Percentiles rank a stretch among this genome's conserved stretches.
These are phyloP conservation scores for Drosophila triauraria DNA, from an alignment of 1,140 invertebrate species.

Conservation along the genomic window DNA sequence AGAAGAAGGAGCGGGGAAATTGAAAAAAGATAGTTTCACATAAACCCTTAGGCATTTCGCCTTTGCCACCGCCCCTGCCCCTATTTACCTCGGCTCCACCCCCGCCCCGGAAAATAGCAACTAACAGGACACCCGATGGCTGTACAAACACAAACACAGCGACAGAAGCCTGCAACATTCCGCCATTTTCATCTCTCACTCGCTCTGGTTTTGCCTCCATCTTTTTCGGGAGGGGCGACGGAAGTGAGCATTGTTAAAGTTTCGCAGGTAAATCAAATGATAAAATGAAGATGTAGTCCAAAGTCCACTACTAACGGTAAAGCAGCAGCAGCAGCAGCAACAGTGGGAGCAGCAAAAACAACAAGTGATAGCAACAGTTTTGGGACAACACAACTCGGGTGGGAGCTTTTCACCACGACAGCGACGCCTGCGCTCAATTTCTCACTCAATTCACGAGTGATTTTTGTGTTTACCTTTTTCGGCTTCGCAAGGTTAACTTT, in stretches of 20 bases:
- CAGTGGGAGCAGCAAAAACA: slow-evolving; percentile 10
- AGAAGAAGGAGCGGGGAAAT: slow-evolving; percentile 68
- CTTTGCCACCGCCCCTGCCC: slow-evolving; percentile 4
- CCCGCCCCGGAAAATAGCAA: slow-evolving; percentile 34
- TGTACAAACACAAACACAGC: slow-evolving; percentile 37
- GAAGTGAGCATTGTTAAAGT: slow-evolving; percentile 77
- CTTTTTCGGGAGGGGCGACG: slow-evolving; percentile 30
- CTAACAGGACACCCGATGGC: slow-evolving; percentile 15
- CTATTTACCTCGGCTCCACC: neutral
- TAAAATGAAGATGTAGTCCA: slow-evolving; percentile 71
- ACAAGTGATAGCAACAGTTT: slow-evolving; percentile 62
- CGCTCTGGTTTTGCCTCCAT: neutral
- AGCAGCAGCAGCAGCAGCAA: neutral
- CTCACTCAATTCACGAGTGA: slow-evolving; percentile 51
- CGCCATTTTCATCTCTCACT: slow-evolving; percentile 33
- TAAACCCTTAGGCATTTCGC: slow-evolving; percentile 36
- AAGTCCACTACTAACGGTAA: slow-evolving; percentile 20
- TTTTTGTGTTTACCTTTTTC: slow-evolving; percentile 36
- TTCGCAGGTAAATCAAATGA: slow-evolving; percentile 80
- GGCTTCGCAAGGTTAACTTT: slow-evolving; percentile 27
- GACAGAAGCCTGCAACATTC: slow-evolving; percentile 29
- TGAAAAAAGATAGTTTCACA: slow-evolving; percentile 80
- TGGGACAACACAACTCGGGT: slow-evolving; percentile 45
- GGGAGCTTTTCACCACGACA: slow-evolving; percentile 63
- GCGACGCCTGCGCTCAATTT: slow-evolving; percentile 29